Evolutionary conservation across 2,888 invertebrate genomes (phyloP).

Genomic region (Cyaniris semiargus): DNA sequence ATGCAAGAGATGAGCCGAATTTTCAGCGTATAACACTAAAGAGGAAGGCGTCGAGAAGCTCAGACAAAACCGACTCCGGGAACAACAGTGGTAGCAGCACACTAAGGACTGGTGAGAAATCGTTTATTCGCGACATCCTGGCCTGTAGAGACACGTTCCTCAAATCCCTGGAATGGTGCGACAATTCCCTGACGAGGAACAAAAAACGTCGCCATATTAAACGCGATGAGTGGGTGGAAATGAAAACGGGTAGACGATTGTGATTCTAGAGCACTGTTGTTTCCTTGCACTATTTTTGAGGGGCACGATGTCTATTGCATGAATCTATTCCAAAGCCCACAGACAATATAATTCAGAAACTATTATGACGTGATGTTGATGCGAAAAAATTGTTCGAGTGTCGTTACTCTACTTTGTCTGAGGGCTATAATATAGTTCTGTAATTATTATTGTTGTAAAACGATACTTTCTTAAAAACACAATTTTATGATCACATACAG

Average conservation of each 20-base stretch:
- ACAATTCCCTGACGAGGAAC: constrained; percentile 70
- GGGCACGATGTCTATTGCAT: background rate
- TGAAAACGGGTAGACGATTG: constrained; percentile 60
- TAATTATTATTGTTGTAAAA: background rate
- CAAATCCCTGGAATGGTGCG: constrained; percentile 74
- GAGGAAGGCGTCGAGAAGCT: constrained; percentile 40
- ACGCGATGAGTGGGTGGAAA: constrained; percentile 70
- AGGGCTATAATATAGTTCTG: background rate
- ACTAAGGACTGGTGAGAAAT: constrained; percentile 71
- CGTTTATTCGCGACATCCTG: constrained; percentile 71
- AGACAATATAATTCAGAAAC: background rate
- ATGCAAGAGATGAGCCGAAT: constrained; percentile 45
- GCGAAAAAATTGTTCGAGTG: background rate
- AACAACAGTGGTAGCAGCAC: constrained; percentile 56
- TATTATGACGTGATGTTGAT: background rate
- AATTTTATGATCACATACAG: background rate
- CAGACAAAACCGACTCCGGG: constrained; percentile 47
- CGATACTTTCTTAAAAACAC: background rate
- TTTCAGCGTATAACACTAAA: constrained; percentile 45
- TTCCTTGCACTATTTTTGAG: background rate
- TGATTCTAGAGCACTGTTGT: constrained; percentile 33
- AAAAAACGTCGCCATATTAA: constrained; percentile 66
- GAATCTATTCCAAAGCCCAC: background rate
- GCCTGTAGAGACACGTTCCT: constrained; percentile 70
- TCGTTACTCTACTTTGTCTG: background rate